phyloP scores from a whole-genome alignment of 1,140 invertebrate genomes.

The Eueides isabella region DNA sequence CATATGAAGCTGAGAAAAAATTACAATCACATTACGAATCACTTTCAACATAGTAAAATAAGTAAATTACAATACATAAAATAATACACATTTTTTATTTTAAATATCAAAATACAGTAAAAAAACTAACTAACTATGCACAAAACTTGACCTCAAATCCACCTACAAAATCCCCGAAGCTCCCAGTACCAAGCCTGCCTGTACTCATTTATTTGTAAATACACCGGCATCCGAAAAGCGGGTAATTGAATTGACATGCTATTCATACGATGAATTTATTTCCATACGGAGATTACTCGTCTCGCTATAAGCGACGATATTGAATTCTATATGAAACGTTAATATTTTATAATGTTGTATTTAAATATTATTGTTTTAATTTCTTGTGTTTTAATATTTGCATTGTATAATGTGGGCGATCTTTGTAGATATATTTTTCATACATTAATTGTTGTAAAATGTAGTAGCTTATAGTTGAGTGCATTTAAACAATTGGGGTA shows the following conservation, averaged over 20 bases:
- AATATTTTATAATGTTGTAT: constrained; percentile 33
- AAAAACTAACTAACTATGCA: neutral
- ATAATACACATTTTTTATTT: neutral
- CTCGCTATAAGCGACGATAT: constrained; percentile 34
- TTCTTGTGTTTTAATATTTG: neutral
- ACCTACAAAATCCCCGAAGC: constrained; percentile 14
- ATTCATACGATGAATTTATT: constrained; percentile 42
- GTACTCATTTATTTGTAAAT: constrained; percentile 40
- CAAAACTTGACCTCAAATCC: constrained; percentile 26
- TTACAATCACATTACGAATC: too few relatives aligned
- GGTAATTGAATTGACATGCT: constrained; percentile 43
- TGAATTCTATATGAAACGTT: constrained; percentile 29
- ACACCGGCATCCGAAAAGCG: constrained; percentile 33
- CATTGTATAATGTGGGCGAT: neutral
- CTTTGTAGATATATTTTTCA: neutral
- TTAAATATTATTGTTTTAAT: constrained; percentile 14
- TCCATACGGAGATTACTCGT: constrained; percentile 35
- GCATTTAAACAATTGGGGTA: too few relatives aligned
- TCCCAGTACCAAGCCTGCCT: neutral
- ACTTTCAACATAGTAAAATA: neutral
- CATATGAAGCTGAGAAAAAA: too few relatives aligned
- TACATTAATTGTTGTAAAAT: neutral
- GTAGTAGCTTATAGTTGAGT: too few relatives aligned
- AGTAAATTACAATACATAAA: neutral
- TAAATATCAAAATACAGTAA: neutral